These are phyloP conservation scores for Knipowitschia caucasica DNA, from an alignment of 2,797 vertebrate species.

Conservation along the genomic window DNA sequence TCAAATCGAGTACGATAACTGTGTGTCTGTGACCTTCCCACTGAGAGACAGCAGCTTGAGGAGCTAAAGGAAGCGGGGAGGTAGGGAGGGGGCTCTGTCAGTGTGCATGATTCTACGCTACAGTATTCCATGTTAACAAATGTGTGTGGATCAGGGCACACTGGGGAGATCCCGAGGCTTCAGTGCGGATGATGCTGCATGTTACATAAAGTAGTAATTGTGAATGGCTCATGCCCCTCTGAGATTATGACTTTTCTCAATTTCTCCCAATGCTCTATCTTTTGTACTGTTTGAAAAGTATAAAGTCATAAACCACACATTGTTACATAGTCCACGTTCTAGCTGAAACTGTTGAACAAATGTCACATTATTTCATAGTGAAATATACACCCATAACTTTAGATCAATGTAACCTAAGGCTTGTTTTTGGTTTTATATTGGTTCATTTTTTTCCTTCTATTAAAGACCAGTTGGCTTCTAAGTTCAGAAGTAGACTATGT, in stretches of 20 bases:
- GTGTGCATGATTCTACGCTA: constrained; percentile 14
- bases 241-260: not conserved
- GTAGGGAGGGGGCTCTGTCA: constrained; percentile 10
- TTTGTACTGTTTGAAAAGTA: too few relatives aligned
- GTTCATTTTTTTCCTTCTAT: too few relatives aligned
- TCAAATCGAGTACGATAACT: constrained; percentile 72
- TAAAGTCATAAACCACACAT: too few relatives aligned
- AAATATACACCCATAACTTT: too few relatives aligned
- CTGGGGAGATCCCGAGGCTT: constrained; percentile 20
- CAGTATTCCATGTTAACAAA: constrained; percentile 17
- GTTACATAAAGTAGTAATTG: constrained; percentile 14
- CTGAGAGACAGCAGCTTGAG: constrained; percentile 39
- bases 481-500: not conserved
- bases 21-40: constrained; percentile 68
- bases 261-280: not conserved
- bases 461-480: too few relatives aligned
- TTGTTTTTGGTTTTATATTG: too few relatives aligned
- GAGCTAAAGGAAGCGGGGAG: constrained; percentile 12
- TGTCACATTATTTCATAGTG: too few relatives aligned
- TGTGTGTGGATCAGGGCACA: constrained; percentile 12
- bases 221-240: not conserved
- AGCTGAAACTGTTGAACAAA: too few relatives aligned
- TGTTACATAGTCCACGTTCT: too few relatives aligned
- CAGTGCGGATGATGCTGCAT: constrained; percentile 24
- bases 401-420: too few relatives aligned